Conservation (phyloP, 2,888 invertebrate species). For the Lithophane semibrunnea region DNA sequence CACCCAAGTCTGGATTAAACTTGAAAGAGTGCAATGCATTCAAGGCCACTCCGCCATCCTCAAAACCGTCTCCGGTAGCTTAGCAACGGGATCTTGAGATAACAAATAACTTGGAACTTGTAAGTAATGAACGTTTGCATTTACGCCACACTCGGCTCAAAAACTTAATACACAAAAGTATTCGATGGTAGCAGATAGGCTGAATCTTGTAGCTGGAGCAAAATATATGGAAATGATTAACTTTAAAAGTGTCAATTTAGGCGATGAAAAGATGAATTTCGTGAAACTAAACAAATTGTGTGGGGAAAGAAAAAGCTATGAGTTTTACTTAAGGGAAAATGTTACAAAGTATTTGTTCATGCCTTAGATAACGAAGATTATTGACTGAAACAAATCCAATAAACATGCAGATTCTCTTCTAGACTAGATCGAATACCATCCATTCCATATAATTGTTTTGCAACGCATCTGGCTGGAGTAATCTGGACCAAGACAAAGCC, state of each 20-base stretch:
- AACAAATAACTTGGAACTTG: neutral
- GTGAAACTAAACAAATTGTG: neutral
- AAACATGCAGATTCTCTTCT: neutral
- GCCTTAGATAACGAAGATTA: too few species aligned
- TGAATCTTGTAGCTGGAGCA: neutral
- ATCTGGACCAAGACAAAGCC: slow-evolving; percentile 19
- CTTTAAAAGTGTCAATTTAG: neutral
- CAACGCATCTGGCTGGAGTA: neutral
- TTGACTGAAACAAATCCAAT: neutral
- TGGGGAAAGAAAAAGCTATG: neutral
- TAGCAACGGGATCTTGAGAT: neutral
- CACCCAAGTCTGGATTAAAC: neutral
- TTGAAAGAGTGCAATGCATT: slow-evolving; percentile 15
- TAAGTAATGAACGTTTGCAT: slow-evolving; percentile 5
- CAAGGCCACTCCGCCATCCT: slow-evolving; percentile 2
- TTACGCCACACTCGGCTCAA: neutral
- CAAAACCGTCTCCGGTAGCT: neutral
- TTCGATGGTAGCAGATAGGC: neutral
- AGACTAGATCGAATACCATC: slow-evolving; percentile 3
- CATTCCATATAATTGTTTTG: slow-evolving; percentile 36
- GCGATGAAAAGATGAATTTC: neutral
- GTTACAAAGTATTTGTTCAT: too few species aligned
- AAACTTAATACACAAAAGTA: neutral
- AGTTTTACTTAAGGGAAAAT: neutral
- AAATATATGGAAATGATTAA: neutral